Evolutionary conservation across 2,888 invertebrate species (phyloP), one percentile per base, ranked within the genome.

Genomic region (Sylvicola cinctus): DNA sequence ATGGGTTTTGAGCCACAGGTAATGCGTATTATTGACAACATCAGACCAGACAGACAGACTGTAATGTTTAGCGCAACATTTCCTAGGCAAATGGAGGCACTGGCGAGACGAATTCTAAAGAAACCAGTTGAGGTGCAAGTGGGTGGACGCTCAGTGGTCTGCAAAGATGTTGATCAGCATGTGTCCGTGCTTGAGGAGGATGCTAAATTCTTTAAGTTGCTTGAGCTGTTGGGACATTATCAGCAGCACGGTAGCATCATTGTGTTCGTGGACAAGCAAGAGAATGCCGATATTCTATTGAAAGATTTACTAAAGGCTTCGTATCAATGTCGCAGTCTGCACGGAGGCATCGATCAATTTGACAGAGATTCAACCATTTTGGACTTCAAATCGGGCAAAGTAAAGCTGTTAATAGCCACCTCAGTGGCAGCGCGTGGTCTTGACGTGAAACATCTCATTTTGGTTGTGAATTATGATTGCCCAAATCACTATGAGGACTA

Each of bases 401-500:
- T 90, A 44, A 85, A 84, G 51, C 62, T 98, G 32, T 60, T 98
- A 49, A 84, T 96, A 4, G 98, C 98, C 0, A 98, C 98, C 1
- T 96, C 95, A 11, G 96, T 99, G 2, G 96, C 96, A 3, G 96
- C 98, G 1, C 63, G 98, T 36, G 98, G 98, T 0, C 63, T 99
- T n/a, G 98, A 99, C 55, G 96, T 99, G 1, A 96, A 96, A 52
- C 90, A 96, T 46, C 67, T 98, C 35, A 91, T 93, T 47, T 62
- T 98, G 20, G 98, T 99, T 3, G 80, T 99, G 11, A 99, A 99
- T 61, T 98, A 93, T 56, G 96, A 99, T 60, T 95, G 93, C 49
- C 96, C 98, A 0, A 98, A 98, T 60, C 98, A 99, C 58, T 98
- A 98, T 51, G 98, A 99, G 59, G 98, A 99, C 58, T 99, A 99